A percentile compares a stretch with the other conserved stretches of the same genome.
Conservation (phyloP, 2,888 invertebrate species). For the Polyploca ridens region DNA sequence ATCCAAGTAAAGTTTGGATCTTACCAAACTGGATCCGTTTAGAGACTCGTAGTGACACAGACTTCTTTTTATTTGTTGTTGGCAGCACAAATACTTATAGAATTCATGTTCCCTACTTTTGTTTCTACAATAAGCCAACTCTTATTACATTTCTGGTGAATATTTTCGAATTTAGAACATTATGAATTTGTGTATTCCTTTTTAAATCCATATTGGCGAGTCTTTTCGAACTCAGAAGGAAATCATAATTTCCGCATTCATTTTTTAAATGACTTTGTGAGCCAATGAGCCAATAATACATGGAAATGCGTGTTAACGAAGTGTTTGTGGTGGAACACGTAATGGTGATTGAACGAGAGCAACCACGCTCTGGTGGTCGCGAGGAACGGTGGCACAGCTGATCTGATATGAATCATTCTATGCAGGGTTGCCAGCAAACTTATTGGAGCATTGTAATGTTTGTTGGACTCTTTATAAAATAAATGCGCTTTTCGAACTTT, state of each 20-base stretch:
- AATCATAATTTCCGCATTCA: background rate
- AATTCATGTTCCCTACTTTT: background rate
- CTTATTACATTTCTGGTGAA: background rate
- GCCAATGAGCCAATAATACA: slow-evolving; percentile 19
- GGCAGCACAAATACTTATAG: background rate
- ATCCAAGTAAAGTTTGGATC: background rate
- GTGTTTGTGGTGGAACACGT: slow-evolving; percentile 51
- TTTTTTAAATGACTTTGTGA: background rate
- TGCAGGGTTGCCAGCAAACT: slow-evolving; percentile 44
- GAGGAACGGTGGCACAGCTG: slow-evolving; percentile 42
- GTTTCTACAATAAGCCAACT: too few species aligned
- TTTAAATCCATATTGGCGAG: background rate
- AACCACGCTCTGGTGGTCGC: slow-evolving; percentile 45
- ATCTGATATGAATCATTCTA: slow-evolving; percentile 46
- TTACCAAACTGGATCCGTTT: background rate
- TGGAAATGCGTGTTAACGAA: slow-evolving; percentile 47
- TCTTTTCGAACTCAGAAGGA: background rate
- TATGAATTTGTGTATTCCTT: background rate
- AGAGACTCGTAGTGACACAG: background rate
- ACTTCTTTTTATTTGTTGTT: background rate
- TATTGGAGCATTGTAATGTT: slow-evolving; percentile 38
- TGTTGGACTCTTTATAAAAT: slow-evolving; percentile 21
- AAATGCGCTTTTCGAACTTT: background rate
- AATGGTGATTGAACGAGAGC: slow-evolving; percentile 64
- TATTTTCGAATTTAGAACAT: background rate